Evolutionary conservation across 1,140 invertebrate species (phyloP), one percentile per base, ranked within the genome.

Genomic region (Subanguina moxae): DNA sequence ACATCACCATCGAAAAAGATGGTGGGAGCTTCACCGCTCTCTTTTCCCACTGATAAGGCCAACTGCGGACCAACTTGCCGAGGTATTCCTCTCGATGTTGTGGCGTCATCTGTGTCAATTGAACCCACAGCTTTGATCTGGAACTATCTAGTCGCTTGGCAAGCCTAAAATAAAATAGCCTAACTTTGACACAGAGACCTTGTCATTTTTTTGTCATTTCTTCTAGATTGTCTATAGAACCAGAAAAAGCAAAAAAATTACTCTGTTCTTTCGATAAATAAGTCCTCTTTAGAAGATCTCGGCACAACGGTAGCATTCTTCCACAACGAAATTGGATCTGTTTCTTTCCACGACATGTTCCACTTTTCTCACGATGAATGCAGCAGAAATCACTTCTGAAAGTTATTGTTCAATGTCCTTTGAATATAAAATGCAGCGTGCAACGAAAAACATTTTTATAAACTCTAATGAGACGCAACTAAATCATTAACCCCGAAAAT

Each of bases 291-390:
- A n/a, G 46, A 45, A 11, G n/a, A 17, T 15, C 23, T 57, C 25
- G 67, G 67, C 8, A 69, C 38, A 17, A 69, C 42, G 32, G 68
- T 71, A 13, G 67, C 62, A 23, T 48, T 69, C 46, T 48, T 69
- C 67, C 67, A 69, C 38, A 69, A 13, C 19, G 17, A 19, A 21
- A 69, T 11, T 27, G 67, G 65, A 61, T 69, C 67, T 21, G 56
- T 71, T 71, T 69, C 67, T 70, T 69, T 69, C 67, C 67, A 69
- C 17, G 67, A 69, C 67, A 69, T 69, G n/a, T n/a, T 38, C 11
- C 32, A 38, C 32, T 11, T 38, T 38, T 38, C 3, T 11, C 3
- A 38, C 3, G 11, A 38, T 38, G 3, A 38, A 38, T 38, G 32
- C 3, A 5, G 11, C 32, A 5, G 11, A 3, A 11, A 38, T 5